These are phyloP conservation scores for Brachypteracias leptosomus DNA, from an alignment of 2,113 vertebrate species.

Conservation along the genomic window DNA sequence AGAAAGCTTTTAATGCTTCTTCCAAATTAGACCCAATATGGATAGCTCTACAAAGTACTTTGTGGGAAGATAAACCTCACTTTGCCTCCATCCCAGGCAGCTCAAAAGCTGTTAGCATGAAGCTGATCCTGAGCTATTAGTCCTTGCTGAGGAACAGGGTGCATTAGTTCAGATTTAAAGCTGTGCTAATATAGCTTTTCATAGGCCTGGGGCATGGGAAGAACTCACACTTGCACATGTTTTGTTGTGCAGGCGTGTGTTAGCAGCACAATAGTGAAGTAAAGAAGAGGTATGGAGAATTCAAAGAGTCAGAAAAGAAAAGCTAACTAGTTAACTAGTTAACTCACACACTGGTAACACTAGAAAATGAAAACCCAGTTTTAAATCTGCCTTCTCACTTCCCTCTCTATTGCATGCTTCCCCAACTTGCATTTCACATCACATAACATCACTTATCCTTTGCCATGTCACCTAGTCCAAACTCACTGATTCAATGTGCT, in stretches of 20 bases:
- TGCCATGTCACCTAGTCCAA: neutral
- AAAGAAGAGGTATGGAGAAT: neutral
- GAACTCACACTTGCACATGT: neutral
- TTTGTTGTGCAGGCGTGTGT: neutral
- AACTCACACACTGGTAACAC: neutral
- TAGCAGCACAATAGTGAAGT: neutral
- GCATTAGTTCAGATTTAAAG: neutral
- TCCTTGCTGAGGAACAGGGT: neutral
- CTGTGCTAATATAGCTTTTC: neutral
- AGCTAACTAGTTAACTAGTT: neutral
- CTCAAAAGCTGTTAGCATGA: neutral
- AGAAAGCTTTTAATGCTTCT: conserved; percentile 7
- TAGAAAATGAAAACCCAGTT: neutral
- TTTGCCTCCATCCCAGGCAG: neutral
- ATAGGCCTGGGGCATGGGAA: neutral
- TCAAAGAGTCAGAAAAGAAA: neutral
- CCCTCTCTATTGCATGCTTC: neutral
- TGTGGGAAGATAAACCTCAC: conserved; percentile 29
- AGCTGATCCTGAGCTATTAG: neutral
- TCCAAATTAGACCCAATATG: neutral
- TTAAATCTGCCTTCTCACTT: neutral
- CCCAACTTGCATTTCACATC: neutral
- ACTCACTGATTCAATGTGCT: neutral
- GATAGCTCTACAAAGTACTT: neutral
- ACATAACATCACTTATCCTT: neutral